Evolutionary conservation across 1,140 invertebrate genomes (phyloP).

Genomic region (Ceratoteleas bidentatus): DNA sequence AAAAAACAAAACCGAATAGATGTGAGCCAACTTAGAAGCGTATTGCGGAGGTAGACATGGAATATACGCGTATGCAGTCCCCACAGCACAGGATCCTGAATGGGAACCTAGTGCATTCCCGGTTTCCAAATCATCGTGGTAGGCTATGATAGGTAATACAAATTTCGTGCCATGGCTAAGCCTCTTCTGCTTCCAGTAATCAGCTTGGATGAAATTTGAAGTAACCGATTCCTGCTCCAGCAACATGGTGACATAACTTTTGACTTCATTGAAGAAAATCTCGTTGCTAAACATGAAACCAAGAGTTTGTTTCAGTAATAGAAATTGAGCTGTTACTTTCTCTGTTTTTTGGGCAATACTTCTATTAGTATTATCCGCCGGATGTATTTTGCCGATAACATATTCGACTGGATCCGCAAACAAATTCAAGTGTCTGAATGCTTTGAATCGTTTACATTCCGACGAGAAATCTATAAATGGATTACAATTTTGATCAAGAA

Average conservation of each 20-base stretch:
- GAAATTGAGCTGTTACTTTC: background rate
- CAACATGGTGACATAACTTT: constrained; percentile 2
- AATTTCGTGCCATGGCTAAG: constrained; percentile 11
- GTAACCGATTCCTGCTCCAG: background rate
- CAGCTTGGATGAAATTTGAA: constrained; percentile 9
- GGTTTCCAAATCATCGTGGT: constrained; percentile 50
- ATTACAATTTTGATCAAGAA: background rate
- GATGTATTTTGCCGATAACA: background rate
- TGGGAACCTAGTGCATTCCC: constrained; percentile 9
- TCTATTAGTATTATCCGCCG: background rate
- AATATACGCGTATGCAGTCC: constrained; percentile 60
- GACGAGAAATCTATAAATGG: constrained; percentile 1
- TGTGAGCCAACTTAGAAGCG: constrained; percentile 44
- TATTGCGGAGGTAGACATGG: constrained; percentile 56
- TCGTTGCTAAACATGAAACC: background rate
- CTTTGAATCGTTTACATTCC: background rate
- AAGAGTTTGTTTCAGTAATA: background rate
- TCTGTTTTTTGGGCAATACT: background rate
- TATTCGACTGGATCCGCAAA: background rate
- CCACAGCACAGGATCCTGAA: constrained; percentile 55
- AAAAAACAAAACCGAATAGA: constrained; percentile 55
- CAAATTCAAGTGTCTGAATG: background rate
- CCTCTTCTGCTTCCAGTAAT: constrained; percentile 17
- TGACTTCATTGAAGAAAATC: background rate
- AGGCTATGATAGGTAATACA: constrained; percentile 21